Evolutionary conservation across 2,113 vertebrate species (phyloP).

Genomic region (Phoxinus phoxinus): DNA sequence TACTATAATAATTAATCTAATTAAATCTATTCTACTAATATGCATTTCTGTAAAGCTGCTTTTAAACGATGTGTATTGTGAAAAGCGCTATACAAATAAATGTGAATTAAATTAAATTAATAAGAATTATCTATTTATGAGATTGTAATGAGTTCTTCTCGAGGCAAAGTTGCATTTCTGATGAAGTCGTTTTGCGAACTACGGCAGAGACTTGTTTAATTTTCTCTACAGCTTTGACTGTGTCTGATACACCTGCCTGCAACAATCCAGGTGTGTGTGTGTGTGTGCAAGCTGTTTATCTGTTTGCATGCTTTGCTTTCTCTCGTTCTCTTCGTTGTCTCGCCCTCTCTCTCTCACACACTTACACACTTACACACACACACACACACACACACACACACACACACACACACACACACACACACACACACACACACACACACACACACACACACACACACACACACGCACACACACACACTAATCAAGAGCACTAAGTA

Average conservation of each 20-base stretch:
- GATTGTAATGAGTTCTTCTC: no score
- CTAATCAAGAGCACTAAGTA: slow-evolving; percentile 1
- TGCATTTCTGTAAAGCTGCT: no score
- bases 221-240: background rate
- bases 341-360: background rate
- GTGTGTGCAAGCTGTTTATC: background rate
- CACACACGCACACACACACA: background rate
- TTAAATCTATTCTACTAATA: no score
- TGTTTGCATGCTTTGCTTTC: background rate
- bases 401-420: background rate
- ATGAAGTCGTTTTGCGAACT: background rate
- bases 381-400: background rate
- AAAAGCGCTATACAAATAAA: no score
- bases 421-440: background rate
- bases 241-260: background rate
- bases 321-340: background rate
- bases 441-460: background rate
- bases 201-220: background rate
- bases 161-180: background rate
- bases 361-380: background rate
- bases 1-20: background rate
- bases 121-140: no score
- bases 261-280: slow-evolving; percentile 6
- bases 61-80: no score
- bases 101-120: no score